A percentile compares a stretch with the other conserved stretches of the same genome.
phyloP scores from a whole-genome alignment of 2,797 vertebrate genomes.

The Crypturellus tataupa region DNA sequence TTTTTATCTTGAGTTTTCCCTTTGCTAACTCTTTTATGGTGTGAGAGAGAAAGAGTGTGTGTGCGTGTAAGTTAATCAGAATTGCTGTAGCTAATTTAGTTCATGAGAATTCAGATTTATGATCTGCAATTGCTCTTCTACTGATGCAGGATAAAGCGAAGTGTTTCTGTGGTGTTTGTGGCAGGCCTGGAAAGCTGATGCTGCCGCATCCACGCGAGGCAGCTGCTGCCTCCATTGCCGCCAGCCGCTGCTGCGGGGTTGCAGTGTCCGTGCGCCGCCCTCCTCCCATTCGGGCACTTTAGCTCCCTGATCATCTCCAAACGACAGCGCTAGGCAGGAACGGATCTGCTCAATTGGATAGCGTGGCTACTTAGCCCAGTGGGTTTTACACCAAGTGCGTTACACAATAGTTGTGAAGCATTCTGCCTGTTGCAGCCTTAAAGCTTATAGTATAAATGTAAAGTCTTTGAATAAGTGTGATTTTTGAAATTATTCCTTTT shows the following conservation, averaged over 20 bases:
- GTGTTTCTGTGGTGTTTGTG: neutral
- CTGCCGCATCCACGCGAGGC: too few relatives aligned
- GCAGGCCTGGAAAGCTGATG: too few relatives aligned
- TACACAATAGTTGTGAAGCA: neutral
- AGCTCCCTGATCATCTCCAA: fast-evolving
- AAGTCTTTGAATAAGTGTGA: neutral
- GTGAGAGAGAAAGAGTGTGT: too few relatives aligned
- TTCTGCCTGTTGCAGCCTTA: neutral
- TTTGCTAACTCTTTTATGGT: fast-evolving
- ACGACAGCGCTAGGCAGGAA: fast-evolving
- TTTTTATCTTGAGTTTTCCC: neutral
- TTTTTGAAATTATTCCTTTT: neutral
- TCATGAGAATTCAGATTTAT: neutral
- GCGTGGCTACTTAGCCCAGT: neutral
- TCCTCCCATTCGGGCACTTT: neutral
- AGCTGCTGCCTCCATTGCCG: too few relatives aligned
- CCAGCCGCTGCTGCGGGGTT: neutral
- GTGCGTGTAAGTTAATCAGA: neutral
- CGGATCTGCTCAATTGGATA: neutral
- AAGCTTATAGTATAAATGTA: fast-evolving
- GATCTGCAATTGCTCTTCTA: neutral
- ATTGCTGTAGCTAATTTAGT: neutral
- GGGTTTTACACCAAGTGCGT: neutral
- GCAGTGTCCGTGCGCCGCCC: neutral
- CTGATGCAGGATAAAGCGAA: too few relatives aligned